These are phyloP conservation scores for Acanthaster planci DNA, from an alignment of 35 echinoderm and acorn worm species.

Conservation along the genomic window DNA sequence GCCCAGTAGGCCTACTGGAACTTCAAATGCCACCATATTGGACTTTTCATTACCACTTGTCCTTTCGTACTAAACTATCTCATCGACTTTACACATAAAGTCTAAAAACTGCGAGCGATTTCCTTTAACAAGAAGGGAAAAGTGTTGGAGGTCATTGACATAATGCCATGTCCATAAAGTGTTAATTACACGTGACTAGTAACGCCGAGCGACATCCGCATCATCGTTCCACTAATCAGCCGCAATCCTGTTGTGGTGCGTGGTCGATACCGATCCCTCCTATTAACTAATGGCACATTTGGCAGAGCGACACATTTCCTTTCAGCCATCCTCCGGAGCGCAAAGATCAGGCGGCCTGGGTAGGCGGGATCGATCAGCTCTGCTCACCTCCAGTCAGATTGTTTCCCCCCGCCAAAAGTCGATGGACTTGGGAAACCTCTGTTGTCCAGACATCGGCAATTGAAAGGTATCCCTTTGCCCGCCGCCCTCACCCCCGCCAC, in stretches of 20 bases:
- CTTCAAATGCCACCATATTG: too few species aligned
- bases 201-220: too few species aligned
- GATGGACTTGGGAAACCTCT: neutral
- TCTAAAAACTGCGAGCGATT: too few species aligned
- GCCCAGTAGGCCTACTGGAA: too few species aligned
- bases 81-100: too few species aligned
- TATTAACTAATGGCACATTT: conserved; percentile 23
- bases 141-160: too few species aligned
- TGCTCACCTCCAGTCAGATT: neutral
- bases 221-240: too few species aligned
- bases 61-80: too few species aligned
- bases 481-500: neutral
- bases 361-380: conserved; percentile 1
- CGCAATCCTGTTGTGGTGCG: neutral
- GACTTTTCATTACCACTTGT: too few species aligned
- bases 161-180: too few species aligned
- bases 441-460: conserved; percentile 8
- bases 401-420: neutral
- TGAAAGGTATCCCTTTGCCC: neutral
- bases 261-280: neutral
- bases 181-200: too few species aligned
- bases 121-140: too few species aligned
- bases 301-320: conserved; percentile 1
- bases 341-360: neutral
- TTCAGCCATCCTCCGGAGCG: neutral